Evolutionary conservation across 2,113 vertebrate species (phyloP).

Genomic region (Sinocyclocheilus rhinocerous): DNA sequence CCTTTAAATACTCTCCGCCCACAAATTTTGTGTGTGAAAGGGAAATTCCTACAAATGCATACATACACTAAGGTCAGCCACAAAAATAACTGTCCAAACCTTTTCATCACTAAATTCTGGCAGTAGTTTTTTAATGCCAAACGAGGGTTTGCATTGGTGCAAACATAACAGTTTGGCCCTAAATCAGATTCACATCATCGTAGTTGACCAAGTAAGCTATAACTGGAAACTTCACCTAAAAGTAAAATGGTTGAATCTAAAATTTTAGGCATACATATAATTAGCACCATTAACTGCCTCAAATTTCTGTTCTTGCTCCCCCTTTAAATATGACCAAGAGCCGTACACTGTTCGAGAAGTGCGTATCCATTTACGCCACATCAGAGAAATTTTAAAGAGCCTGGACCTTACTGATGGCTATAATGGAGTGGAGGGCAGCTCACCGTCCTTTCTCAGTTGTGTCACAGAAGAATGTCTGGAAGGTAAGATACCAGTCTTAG

Average conservation of each 20-base stretch:
- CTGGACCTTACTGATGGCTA: slow-evolving; percentile 91
- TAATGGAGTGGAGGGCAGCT: slow-evolving; percentile 91
- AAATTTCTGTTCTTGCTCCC: not conserved
- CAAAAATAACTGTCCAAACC: not conserved
- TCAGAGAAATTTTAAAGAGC: slow-evolving; percentile 91
- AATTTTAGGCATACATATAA: not conserved
- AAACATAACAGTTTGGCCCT: not conserved
- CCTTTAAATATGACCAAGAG: slow-evolving; percentile 71
- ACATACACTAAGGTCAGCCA: not conserved
- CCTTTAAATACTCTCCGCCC: not conserved
- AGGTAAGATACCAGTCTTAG: slow-evolving; percentile 55
- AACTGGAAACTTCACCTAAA: not conserved
- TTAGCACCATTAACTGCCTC: not conserved
- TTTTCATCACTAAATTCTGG: not conserved
- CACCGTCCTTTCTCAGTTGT: slow-evolving; percentile 87
- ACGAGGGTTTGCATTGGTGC: not conserved
- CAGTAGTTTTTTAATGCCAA: not conserved
- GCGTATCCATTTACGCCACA: slow-evolving; percentile 90
- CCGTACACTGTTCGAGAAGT: slow-evolving; percentile 90
- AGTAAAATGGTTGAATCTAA: not conserved
- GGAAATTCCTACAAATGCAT: not conserved
- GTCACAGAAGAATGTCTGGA: slow-evolving; percentile 84
- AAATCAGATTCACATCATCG: not conserved
- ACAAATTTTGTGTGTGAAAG: not conserved
- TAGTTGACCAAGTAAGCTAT: not conserved